phyloP scores from a whole-genome alignment of 2,888 invertebrate genomes.

The Oscheius onirici region DNA sequence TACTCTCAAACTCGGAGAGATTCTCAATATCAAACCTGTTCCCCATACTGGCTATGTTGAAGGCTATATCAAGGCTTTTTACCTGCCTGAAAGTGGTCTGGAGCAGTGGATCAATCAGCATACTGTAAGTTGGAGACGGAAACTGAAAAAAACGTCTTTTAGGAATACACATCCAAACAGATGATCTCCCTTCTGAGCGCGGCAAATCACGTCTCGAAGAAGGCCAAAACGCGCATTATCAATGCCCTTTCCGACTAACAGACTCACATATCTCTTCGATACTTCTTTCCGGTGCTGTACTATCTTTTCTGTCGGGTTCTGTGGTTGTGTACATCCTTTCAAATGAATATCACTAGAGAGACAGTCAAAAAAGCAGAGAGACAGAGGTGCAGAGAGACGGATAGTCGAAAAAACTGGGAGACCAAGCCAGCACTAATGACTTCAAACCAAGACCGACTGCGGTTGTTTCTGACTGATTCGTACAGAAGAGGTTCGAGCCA shows the following conservation, averaged over 20 bases:
- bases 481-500: too few relatives aligned
- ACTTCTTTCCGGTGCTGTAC: background rate
- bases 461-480: too few relatives aligned
- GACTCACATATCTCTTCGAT: background rate
- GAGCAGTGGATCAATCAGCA: constrained; percentile 89
- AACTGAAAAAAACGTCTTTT: constrained; percentile 32
- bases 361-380: background rate
- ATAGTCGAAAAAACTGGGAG: too few relatives aligned
- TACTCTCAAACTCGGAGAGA: constrained; percentile 78
- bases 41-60: constrained; percentile 91
- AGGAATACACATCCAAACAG: constrained; percentile 91
- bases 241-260: constrained; percentile 48
- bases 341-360: background rate
- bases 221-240: constrained; percentile 76
- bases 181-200: constrained; percentile 84
- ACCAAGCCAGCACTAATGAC: too few relatives aligned
- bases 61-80: constrained; percentile 93
- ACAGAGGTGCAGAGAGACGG: too few relatives aligned
- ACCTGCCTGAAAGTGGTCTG: constrained; percentile 86
- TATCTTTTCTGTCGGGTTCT: background rate
- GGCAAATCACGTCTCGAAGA: constrained; percentile 87
- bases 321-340: background rate
- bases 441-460: too few relatives aligned
- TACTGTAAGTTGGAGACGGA: constrained; percentile 74
- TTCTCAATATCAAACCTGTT: constrained; percentile 82